Evolutionary conservation across 2,888 invertebrate genomes (phyloP).

Genomic region (Minunthozetes semirufus): DNA sequence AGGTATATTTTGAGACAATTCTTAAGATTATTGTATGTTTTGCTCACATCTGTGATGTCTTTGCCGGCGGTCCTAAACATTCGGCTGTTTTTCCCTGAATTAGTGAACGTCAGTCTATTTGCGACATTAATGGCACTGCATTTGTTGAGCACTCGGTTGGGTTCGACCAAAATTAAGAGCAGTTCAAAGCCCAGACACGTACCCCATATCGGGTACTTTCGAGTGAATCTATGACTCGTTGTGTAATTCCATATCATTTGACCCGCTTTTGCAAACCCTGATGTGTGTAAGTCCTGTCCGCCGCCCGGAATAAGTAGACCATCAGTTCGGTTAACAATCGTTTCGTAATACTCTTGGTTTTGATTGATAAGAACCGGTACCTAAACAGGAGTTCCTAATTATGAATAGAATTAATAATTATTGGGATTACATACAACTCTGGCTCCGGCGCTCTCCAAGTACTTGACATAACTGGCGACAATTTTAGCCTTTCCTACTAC

Average conservation of each 20-base stretch:
- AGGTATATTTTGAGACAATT: neutral
- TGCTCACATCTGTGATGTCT: neutral
- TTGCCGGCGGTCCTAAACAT: too few species aligned
- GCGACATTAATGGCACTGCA: neutral
- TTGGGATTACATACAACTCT: slow-evolving; percentile 60
- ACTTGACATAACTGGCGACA: slow-evolving; percentile 65
- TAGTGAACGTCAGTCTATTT: neutral
- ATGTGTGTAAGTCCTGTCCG: neutral
- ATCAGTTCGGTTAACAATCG: slow-evolving; percentile 57
- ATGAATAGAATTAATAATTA: neutral
- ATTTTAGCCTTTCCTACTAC: neutral
- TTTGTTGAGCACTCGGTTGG: neutral
- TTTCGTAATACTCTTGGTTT: slow-evolving; percentile 46
- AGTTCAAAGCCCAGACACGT: slow-evolving; percentile 79
- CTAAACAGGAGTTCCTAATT: neutral
- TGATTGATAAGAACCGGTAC: slow-evolving; percentile 44
- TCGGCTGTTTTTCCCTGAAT: neutral
- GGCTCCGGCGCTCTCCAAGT: slow-evolving; percentile 77
- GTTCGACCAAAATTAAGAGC: neutral
- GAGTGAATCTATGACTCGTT: slow-evolving; percentile 58
- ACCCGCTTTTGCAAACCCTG: slow-evolving; percentile 45
- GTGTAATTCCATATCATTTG: slow-evolving; percentile 45
- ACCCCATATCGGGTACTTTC: slow-evolving; percentile 77
- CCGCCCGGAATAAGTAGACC: slow-evolving; percentile 37
- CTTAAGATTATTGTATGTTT: too few species aligned